phyloP scores from a whole-genome alignment of 2,888 invertebrate genomes.

The Lycaena phlaeas region DNA sequence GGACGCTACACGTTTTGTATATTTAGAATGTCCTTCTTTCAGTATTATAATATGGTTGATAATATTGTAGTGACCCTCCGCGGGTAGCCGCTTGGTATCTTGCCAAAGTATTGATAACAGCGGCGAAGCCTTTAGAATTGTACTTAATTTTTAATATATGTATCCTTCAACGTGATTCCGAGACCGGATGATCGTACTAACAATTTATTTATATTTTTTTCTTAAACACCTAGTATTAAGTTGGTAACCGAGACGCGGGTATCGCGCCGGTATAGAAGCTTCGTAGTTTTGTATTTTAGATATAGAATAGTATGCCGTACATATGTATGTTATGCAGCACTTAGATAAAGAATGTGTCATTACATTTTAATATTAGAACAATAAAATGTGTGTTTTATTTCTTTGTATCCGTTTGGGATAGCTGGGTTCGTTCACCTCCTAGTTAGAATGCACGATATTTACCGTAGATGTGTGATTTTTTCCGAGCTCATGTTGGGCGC shows the following conservation, averaged over 20 bases:
- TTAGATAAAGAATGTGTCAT: slow-evolving; percentile 63
- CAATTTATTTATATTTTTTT: slow-evolving; percentile 30
- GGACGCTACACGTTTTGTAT: slow-evolving; percentile 50
- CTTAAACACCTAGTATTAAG: slow-evolving; percentile 28
- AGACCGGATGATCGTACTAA: slow-evolving; percentile 18
- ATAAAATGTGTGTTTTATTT: slow-evolving; percentile 66
- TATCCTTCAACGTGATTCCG: slow-evolving; percentile 22
- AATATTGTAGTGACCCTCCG: slow-evolving; percentile 46
- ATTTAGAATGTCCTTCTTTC: slow-evolving; percentile 57
- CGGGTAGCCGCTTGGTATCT: slow-evolving; percentile 44
- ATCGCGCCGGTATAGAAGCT: slow-evolving; percentile 34
- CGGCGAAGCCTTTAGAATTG: slow-evolving; percentile 31
- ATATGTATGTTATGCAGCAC: slow-evolving; percentile 58
- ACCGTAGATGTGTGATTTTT: slow-evolving; percentile 24
- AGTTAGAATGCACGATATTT: slow-evolving; percentile 35
- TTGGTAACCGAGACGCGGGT: slow-evolving; percentile 30
- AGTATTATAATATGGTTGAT: slow-evolving; percentile 66
- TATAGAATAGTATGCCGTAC: slow-evolving; percentile 51
- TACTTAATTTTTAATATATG: slow-evolving; percentile 54
- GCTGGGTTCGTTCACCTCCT: slow-evolving; percentile 34
- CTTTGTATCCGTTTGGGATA: slow-evolving; percentile 41
- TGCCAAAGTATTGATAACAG: slow-evolving; percentile 46
- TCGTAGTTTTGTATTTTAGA: slow-evolving; percentile 54
- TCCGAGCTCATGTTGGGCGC: slow-evolving; percentile 36
- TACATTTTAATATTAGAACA: slow-evolving; percentile 68